Base-by-base conservation (phyloP, 1,140 invertebrate genomes). In the Harlomillsia oculata region DNA sequence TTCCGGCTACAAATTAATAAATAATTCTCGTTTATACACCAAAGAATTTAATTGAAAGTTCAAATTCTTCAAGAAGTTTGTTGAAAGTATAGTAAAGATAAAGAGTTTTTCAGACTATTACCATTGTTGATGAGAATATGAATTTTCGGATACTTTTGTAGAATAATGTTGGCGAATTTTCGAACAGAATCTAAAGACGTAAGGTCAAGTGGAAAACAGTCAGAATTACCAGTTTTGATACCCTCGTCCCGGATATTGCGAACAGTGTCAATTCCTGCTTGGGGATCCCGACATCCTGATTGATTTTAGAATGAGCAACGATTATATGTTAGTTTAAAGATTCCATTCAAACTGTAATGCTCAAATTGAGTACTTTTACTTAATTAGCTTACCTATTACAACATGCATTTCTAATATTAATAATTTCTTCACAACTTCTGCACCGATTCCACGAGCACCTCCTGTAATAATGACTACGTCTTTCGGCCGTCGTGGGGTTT, bases 381-480 rank as follows among this genome's bases (percentile, higher is more conserved):
- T 8, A 3, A 13, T 5, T n/a, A 26, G 1, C 26, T 6, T 32
- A 44, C 43, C 34, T 5, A 45, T 26, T 23, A 54, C n/a, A 37
- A 93, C 86, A 68, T 80, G 80, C 74, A 89, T 84, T 60, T 89
- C 83, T 67, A 54, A 32, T 82, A 82, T 68, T 83, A 90, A 69
- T 20, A 95, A 72, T 70, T 83, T 82, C 69, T 82, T 82, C 11
- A 87, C 81, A n/a, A 90, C 79, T 71, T 83, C 77, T 14, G 77
- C 73, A 14, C 89, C 90, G 67, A 95, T 91, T 18, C 90, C 90
- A 64, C 85, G 74, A 30, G 84, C 81, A 11, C 89, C 90, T 53
- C 91, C 91, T 9, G 90, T 94, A 37, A 95, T 81, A 60, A 95
- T 79, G 34, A 85, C 89, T 41, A 87, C 75, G 73, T 81, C 79